A percentile compares a stretch with the other conserved stretches of the same genome.
Conservation (phyloP, 2,797 vertebrate genomes). For the Lithobates pipiens region DNA sequence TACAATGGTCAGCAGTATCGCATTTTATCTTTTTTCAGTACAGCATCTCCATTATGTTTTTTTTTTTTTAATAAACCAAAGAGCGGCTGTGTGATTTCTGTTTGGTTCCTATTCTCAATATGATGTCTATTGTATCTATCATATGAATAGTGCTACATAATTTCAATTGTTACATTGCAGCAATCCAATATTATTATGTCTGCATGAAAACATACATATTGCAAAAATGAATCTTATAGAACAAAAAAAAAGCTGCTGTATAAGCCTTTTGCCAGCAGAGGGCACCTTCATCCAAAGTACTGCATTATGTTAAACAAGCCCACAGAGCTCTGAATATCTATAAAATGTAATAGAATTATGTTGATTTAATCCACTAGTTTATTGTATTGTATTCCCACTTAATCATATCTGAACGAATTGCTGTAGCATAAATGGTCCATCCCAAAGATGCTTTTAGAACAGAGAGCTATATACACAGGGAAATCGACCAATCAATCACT, state of each 20-base stretch:
- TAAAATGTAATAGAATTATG: slow-evolving; percentile 55
- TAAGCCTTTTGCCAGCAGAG: slow-evolving; percentile 43
- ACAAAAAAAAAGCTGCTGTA: not conserved
- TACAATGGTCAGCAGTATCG: not conserved
- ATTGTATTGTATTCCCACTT: slow-evolving; percentile 50
- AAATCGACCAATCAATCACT: slow-evolving; percentile 47
- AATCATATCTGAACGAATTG: slow-evolving; percentile 54
- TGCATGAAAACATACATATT: not conserved
- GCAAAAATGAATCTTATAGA: not conserved
- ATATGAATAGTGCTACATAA: not conserved
- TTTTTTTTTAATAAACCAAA: not conserved
- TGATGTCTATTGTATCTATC: not conserved
- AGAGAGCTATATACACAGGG: slow-evolving; percentile 31
- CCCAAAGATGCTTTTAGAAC: slow-evolving; percentile 37
- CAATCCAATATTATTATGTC: not conserved
- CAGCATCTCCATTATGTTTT: not conserved
- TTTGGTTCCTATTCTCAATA: not conserved
- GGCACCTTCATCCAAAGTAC: slow-evolving; percentile 48
- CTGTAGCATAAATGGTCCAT: slow-evolving; percentile 46
- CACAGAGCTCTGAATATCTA: slow-evolving; percentile 31
- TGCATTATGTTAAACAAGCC: not conserved
- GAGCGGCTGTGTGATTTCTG: not conserved
- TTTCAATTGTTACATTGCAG: not conserved
- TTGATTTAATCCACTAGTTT: slow-evolving; percentile 55
- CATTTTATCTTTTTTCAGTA: not conserved